These are phyloP conservation scores for Malthinus seriepunctatus DNA, from an alignment of 2,888 invertebrate genomes.

Conservation along the genomic window DNA sequence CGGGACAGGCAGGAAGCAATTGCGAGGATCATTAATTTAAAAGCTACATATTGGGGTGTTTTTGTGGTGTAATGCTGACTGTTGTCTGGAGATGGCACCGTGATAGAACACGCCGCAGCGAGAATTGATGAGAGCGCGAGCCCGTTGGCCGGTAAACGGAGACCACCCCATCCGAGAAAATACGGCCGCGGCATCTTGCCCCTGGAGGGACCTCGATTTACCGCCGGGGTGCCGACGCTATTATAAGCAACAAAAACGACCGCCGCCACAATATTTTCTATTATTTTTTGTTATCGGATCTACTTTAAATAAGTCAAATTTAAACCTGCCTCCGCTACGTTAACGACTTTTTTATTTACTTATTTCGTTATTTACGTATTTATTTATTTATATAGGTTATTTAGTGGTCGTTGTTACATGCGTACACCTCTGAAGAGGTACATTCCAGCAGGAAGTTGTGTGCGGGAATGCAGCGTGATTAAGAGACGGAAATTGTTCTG, in stretches of 20 bases:
- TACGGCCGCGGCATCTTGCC: constrained; percentile 19
- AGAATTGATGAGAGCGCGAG: constrained; percentile 49
- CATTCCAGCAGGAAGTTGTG: constrained; percentile 41
- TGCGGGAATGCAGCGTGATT: constrained; percentile 53
- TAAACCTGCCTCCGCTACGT: not conserved
- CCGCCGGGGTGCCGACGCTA: constrained; percentile 10
- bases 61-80: constrained; percentile 56
- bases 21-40: constrained; percentile 56
- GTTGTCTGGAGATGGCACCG: constrained; percentile 57
- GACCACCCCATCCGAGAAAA: constrained; percentile 21
- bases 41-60: constrained; percentile 56
- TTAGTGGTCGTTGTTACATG: constrained; percentile 5
- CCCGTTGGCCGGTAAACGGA: constrained; percentile 29
- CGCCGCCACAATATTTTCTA: constrained; percentile 16
- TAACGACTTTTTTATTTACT: not conserved
- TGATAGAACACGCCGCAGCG: constrained; percentile 55
- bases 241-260: constrained; percentile 14
- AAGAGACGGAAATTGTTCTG: constrained; percentile 55
- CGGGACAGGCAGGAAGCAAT: constrained; percentile 52
- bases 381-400: too few relatives aligned
- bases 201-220: constrained; percentile 19
- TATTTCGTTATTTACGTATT: too few relatives aligned
- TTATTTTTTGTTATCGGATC: constrained; percentile 8
- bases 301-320: constrained; percentile 5
- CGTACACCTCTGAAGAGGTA: constrained; percentile 26